Evolutionary conservation across 2,797 vertebrate genomes (phyloP).

Genomic region (Pogonophryne albipinna): DNA sequence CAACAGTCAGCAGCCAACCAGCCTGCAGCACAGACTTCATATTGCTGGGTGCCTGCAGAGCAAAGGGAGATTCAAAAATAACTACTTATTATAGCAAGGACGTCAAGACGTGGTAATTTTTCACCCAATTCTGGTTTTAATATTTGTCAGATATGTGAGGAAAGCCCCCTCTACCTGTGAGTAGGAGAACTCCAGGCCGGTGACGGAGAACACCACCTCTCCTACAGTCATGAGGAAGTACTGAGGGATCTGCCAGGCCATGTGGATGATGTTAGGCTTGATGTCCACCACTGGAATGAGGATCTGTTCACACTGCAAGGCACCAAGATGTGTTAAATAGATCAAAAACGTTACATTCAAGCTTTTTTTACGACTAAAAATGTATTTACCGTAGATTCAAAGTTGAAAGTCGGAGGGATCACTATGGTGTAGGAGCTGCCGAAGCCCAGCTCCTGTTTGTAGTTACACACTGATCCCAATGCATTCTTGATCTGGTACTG

Average conservation of each 20-base stretch:
- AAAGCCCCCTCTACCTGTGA: slow-evolving; percentile 88
- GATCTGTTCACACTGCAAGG: slow-evolving; percentile 60
- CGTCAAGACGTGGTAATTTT: too few species aligned
- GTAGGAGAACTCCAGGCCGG: slow-evolving; percentile 96
- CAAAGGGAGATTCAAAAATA: neutral
- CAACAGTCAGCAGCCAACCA: slow-evolving; percentile 94
- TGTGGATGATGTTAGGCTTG: slow-evolving; percentile 87
- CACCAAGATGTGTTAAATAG: neutral
- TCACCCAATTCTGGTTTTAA: neutral
- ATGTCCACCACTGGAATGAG: slow-evolving; percentile 82
- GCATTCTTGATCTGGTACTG: neutral
- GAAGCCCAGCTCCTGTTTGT: slow-evolving; percentile 76
- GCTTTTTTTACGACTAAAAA: neutral
- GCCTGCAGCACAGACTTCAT: slow-evolving; percentile 99
- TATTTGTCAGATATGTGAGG: neutral
- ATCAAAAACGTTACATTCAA: neutral
- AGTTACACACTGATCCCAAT: neutral
- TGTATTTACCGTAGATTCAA: slow-evolving; percentile 58
- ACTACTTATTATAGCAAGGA: too few species aligned
- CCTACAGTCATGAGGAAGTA: slow-evolving; percentile 93
- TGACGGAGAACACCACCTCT: slow-evolving; percentile 96
- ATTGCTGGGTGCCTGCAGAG: slow-evolving; percentile 91
- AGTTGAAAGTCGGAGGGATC: slow-evolving; percentile 66
- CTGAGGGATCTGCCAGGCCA: slow-evolving; percentile 97
- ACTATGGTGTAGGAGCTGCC: slow-evolving; percentile 90